Conservation (phyloP, 2,797 vertebrate genomes). For the Lagorchestes hirsutus region DNA sequence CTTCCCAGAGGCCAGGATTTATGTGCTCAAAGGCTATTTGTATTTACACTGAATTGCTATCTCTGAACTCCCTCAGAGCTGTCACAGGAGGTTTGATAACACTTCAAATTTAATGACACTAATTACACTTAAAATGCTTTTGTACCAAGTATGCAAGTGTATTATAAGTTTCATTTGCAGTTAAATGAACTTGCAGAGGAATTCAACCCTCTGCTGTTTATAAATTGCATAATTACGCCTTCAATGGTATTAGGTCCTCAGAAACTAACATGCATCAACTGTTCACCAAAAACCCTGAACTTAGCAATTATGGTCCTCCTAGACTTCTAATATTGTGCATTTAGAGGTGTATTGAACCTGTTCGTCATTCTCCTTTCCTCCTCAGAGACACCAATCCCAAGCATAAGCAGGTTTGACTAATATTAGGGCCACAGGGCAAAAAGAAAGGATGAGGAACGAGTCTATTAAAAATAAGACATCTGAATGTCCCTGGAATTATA, state of each 20-base stretch:
- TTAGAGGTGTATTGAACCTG: neutral
- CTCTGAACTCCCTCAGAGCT: slow-evolving; percentile 61
- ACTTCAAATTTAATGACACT: slow-evolving; percentile 74
- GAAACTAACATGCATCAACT: slow-evolving; percentile 12
- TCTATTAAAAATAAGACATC: neutral
- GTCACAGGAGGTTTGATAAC: slow-evolving; percentile 70
- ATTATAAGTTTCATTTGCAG: slow-evolving; percentile 66
- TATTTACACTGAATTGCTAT: slow-evolving; percentile 58
- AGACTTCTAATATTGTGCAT: neutral
- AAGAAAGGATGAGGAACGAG: slow-evolving; percentile 34
- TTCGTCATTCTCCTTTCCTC: neutral
- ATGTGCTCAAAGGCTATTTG: slow-evolving; percentile 52
- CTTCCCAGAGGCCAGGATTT: slow-evolving; percentile 51
- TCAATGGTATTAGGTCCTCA: slow-evolving; percentile 60
- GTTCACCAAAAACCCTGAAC: slow-evolving; percentile 26
- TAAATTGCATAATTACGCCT: slow-evolving; percentile 68
- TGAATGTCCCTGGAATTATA: neutral
- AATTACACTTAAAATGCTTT: slow-evolving; percentile 76
- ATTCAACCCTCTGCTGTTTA: slow-evolving; percentile 64
- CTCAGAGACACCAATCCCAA: neutral
- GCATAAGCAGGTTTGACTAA: neutral
- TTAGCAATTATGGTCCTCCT: slow-evolving; percentile 33
- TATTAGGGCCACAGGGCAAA: neutral
- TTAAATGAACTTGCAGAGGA: slow-evolving; percentile 74
- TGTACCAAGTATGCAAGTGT: slow-evolving; percentile 74